A percentile compares a stretch with the other conserved stretches of the same genome.
These are phyloP conservation scores for Rallus crepitans DNA, from an alignment of 2,797 vertebrate genomes.

Conservation along the genomic window DNA sequence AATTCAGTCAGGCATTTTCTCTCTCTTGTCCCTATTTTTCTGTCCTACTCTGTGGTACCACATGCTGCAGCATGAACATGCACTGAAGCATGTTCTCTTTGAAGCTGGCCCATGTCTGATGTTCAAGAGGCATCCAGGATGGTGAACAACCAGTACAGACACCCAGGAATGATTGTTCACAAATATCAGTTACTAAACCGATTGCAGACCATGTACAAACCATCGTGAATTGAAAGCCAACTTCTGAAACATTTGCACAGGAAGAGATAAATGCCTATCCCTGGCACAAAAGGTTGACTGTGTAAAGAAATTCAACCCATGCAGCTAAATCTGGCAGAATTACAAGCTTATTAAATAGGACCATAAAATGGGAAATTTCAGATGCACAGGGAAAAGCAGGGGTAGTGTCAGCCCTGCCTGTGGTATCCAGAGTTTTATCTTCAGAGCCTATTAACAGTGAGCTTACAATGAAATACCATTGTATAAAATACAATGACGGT, in stretches of 20 bases:
- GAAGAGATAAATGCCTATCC: background rate
- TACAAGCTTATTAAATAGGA: background rate
- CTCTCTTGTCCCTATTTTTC: background rate
- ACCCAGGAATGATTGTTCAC: background rate
- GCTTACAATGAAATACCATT: background rate
- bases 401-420: background rate
- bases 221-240: background rate
- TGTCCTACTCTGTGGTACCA: background rate
- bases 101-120: background rate
- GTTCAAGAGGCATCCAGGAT: background rate
- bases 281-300: background rate
- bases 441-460: background rate
- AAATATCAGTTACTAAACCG: background rate
- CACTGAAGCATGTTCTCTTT: background rate
- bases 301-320: background rate
- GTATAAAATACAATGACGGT: background rate
- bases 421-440: background rate
- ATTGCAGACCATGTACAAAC: background rate
- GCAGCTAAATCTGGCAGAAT: background rate
- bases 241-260: background rate
- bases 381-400: background rate
- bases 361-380: background rate
- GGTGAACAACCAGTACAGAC: background rate
- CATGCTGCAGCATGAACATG: too few species aligned
- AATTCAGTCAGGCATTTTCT: background rate